Evolutionary conservation across 2,797 vertebrate species (phyloP), one percentile per base, ranked within the genome.

Genomic region (Hyperoplus immaculatus): DNA sequence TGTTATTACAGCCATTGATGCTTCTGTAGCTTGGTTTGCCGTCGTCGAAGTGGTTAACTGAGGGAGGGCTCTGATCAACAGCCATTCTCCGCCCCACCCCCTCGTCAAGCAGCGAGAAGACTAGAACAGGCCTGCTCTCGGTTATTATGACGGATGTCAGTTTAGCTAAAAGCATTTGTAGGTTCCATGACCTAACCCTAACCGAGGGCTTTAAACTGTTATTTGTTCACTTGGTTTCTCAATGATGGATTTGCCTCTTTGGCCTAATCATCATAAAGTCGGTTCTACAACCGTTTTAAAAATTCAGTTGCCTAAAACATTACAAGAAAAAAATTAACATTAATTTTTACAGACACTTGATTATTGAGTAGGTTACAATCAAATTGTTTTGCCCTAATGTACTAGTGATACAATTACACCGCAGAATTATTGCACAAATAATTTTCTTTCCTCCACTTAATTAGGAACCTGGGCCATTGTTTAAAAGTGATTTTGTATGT

Each of bases 31-130:
- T 18, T 13, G 78, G 45, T 53, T 50, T 58, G 47, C 69, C 76
- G 80, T 78, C 60, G 65, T 59, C 46, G 86, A 91, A 92, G 78
- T 57, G 90, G 95, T 95, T 94, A 93, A 94, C 69, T 50, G 77
- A 63, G 84, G 91, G 89, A 87, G 90, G 87, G 92, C 76, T 80
- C 74, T 81, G 9, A 57, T 73, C 71, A 51, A 69, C 1, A 58
- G 36, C 45, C 36, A 42, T 21, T n/a, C 55, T 53, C 63, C 57
- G 43, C 87, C 39, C 77, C 83, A 61, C 81, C 78, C 71, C 63
- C 66, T 53, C 72, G 72, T 64, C 16, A 13, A 8, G 56, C 61
- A 60, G 78, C 66, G 21, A 8, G 71, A 72, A 58, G 51, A 41
- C 59, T 62, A 80, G 55, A 78, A 49, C 63, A 45, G 82, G 54